Base-by-base conservation (phyloP, 2,113 vertebrate species). In the Pipa parva region DNA sequence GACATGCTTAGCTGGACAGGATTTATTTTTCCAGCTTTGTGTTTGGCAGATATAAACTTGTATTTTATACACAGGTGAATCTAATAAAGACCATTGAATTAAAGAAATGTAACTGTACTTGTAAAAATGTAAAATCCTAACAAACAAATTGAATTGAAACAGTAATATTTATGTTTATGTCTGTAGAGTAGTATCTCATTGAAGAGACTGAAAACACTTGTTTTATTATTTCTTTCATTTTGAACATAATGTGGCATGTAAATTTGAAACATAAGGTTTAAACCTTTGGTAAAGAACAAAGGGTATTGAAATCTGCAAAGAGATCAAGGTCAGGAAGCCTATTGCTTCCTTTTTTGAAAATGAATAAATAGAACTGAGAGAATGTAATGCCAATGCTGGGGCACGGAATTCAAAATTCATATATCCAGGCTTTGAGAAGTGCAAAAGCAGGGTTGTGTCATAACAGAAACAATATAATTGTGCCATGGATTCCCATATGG, bases 401-500 rank as follows among this genome's bases (percentile, higher is more conserved):
- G 77, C 73, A 85, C 77, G 78, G 81, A 90, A 85, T 86, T 87
- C 83, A 86, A 87, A 87, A 85, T 84, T 83, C 83, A 82, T 83
- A 87, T 83, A 85, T 63, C 75, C 63, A 76, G 61, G 59, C 78
- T 83, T 81, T 81, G 80, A 88, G 82, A 86, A 88, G 77, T 86
- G 84, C 81, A 81, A 87, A 88, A 89, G 89, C 81, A 85, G 81
- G 82, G 75, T 80, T 88, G 81, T 83, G 84, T 87, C 73, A 0
- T 75, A 85, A 77, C 72, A 79, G 83, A 83, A 84, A 88, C 88
- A 88, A 87, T 85, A 78, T 88, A 85, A 89, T 85, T 87, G 85
- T 89, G 76, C 78, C 85, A 84, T 81, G 77, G 85, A 86, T 88
- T 89, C 86, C 86, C 86, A 88, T 85, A 87, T 84, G 88, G 84